Conservation (phyloP, 2,888 invertebrate genomes). For the Andrena trimmerana region DNA sequence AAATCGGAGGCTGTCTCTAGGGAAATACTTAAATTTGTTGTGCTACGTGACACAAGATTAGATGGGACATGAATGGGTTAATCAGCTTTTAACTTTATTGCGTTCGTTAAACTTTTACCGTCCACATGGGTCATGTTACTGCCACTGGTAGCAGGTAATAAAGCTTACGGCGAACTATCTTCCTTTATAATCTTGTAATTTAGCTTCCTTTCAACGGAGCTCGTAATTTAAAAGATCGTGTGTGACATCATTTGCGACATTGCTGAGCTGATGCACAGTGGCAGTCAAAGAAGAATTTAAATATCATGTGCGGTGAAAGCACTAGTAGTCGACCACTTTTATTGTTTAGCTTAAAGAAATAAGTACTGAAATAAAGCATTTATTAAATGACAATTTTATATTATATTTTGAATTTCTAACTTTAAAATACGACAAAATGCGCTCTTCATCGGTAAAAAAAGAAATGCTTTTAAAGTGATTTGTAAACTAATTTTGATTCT, state of each 20-base stretch:
- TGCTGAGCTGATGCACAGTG: background rate
- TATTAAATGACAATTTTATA: too few relatives aligned
- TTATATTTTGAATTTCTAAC: too few relatives aligned
- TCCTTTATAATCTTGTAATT: background rate
- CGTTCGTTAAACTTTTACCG: background rate
- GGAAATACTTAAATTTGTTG: background rate
- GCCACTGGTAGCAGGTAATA: background rate
- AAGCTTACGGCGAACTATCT: background rate
- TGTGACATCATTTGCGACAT: background rate
- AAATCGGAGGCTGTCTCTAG: background rate
- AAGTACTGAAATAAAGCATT: too few relatives aligned
- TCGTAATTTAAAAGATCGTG: background rate
- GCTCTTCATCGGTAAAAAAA: too few relatives aligned
- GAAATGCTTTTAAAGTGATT: too few relatives aligned
- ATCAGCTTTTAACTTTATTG: slow-evolving; percentile 1
- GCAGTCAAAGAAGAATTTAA: background rate
- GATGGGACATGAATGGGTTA: background rate
- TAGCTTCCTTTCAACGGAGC: slow-evolving; percentile 1
- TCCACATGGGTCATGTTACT: background rate
- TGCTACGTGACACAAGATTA: background rate
- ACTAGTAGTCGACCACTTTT: too few relatives aligned
- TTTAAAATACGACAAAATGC: too few relatives aligned
- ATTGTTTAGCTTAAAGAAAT: too few relatives aligned
- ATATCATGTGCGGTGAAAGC: background rate
- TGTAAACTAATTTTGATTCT: too few relatives aligned